Percentiles rank a stretch among this genome's conserved stretches.
Conservation (phyloP, 30 jellyfish, hydroid and myxozoan genomes). For the Nemopilema nomurai region DNA sequence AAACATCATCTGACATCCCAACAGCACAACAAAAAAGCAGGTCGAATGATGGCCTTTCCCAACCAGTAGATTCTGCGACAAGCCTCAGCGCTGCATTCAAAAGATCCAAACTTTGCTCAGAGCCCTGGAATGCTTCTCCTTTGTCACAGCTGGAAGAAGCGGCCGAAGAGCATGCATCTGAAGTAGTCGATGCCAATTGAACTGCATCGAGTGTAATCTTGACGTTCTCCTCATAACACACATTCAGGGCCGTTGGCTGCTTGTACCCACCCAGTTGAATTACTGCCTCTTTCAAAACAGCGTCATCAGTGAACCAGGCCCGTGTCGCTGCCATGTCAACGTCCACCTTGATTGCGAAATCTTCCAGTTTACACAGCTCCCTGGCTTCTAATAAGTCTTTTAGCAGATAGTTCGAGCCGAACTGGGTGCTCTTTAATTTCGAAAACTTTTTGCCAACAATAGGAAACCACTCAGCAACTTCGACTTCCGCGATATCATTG, state of each 20-base stretch:
- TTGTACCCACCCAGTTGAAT: background rate
- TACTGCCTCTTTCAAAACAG: background rate
- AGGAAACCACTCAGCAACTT: conserved; percentile 38
- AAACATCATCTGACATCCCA: background rate
- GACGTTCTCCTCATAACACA: background rate
- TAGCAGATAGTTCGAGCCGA: conserved; percentile 35
- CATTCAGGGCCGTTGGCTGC: background rate
- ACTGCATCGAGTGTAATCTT: background rate
- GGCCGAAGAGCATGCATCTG: background rate
- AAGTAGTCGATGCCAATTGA: background rate
- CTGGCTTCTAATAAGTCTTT: conserved; percentile 50
- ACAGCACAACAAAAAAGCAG: conserved; percentile 6
- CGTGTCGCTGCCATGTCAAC: background rate
- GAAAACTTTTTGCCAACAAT: conserved; percentile 32
- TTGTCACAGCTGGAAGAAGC: background rate
- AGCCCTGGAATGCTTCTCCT: background rate
- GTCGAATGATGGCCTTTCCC: conserved; percentile 3
- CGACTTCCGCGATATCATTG: background rate
- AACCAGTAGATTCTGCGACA: background rate
- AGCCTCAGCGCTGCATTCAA: background rate
- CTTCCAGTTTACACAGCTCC: background rate
- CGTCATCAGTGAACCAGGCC: background rate
- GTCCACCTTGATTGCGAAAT: background rate
- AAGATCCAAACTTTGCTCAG: background rate
- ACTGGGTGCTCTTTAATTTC: conserved; percentile 26